Conservation (phyloP, 2,113 vertebrate genomes). For the Maylandia zebra region DNA sequence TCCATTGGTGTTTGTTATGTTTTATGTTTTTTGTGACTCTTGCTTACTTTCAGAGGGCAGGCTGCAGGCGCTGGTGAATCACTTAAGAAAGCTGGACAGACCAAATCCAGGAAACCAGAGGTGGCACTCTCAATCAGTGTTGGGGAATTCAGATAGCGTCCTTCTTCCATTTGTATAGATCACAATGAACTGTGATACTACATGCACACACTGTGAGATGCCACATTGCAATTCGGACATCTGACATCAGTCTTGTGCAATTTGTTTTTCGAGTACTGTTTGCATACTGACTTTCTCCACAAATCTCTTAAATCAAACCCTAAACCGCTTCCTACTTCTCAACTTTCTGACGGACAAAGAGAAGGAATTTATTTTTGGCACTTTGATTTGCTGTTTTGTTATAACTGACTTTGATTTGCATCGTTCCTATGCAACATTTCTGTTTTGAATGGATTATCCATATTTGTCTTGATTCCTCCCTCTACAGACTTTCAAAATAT, state of each 20-base stretch:
- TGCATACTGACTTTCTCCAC: background rate
- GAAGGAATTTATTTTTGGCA: background rate
- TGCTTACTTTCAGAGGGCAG: conserved; percentile 34
- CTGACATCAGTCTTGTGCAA: background rate
- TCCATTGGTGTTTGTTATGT: background rate
- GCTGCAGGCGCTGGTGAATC: background rate
- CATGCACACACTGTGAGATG: background rate
- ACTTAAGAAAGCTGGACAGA: conserved; percentile 34
- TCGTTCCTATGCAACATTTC: background rate
- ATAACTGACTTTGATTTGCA: background rate
- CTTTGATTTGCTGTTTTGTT: background rate
- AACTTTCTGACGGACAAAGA: background rate
- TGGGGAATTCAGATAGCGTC: conserved; percentile 68
- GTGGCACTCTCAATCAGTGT: conserved; percentile 74
- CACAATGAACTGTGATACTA: background rate
- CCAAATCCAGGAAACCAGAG: conserved; percentile 70
- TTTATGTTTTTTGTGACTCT: background rate
- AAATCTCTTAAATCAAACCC: background rate
- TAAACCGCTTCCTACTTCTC: background rate
- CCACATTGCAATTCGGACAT: conserved; percentile 25
- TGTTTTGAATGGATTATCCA: background rate
- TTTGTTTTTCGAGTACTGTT: background rate
- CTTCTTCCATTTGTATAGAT: background rate
- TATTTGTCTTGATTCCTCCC: background rate
- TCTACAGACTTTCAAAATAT: background rate